Conservation (phyloP, 2,113 vertebrate genomes). For the Takifugu bimaculatus region DNA sequence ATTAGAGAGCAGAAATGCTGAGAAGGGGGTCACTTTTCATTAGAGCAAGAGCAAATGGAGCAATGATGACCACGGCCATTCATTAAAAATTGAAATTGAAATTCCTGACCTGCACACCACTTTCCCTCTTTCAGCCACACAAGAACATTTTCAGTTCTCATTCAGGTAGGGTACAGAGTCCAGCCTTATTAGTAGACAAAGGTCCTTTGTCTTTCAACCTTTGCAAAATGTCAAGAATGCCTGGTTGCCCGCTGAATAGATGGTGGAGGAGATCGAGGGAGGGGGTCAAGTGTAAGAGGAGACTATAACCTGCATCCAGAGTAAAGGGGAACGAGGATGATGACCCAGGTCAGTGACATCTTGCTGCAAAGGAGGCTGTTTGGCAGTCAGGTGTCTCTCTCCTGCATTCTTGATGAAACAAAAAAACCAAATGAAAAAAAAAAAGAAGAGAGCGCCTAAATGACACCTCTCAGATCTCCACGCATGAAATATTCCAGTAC, state of each 20-base stretch:
- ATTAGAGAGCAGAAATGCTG: too few relatives aligned
- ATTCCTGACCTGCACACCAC: not conserved
- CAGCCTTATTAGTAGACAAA: conserved; percentile 78
- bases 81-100: too few relatives aligned
- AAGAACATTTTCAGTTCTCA: conserved; percentile 51
- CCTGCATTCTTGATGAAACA: conserved; percentile 15
- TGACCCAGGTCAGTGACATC: conserved; percentile 47
- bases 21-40: too few relatives aligned
- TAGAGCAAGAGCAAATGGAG: too few relatives aligned
- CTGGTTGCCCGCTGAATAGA: conserved; percentile 50
- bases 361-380: conserved; percentile 26
- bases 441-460: not conserved
- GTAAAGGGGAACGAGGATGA: conserved; percentile 22
- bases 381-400: conserved; percentile 24
- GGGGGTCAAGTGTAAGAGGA: conserved; percentile 16
- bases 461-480: too few relatives aligned
- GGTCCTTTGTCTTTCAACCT: conserved; percentile 81
- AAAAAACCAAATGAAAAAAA: conserved; percentile 5
- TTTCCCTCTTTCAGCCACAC: not conserved
- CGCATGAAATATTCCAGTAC: too few relatives aligned
- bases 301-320: conserved; percentile 30
- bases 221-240: conserved; percentile 81
- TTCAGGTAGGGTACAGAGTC: conserved; percentile 65
- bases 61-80: too few relatives aligned
- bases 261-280: not conserved